Evolutionary conservation across 1,140 invertebrate genomes (phyloP).

Genomic region (Brachionus asplanchnoidis): DNA sequence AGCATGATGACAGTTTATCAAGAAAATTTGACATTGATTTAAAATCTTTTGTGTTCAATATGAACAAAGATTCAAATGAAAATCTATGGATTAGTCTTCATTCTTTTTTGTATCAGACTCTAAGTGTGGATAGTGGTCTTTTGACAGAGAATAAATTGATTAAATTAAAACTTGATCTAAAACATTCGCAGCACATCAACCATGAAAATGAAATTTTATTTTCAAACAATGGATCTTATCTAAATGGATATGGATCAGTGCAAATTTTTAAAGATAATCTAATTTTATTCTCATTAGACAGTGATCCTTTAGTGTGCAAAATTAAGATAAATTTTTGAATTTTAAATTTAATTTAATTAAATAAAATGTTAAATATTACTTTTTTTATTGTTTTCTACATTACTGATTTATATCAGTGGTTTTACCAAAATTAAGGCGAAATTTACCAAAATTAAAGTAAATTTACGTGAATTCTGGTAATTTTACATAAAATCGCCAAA

Average conservation of each 20-base stretch:
- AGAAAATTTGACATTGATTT: background rate
- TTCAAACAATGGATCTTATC: conserved; percentile 14
- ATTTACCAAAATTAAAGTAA: too few relatives aligned
- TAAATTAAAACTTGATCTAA: background rate
- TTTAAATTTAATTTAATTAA: background rate
- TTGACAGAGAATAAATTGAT: background rate
- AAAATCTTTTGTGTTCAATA: background rate
- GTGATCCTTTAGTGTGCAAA: background rate
- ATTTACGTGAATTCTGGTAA: too few relatives aligned
- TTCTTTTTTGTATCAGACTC: background rate
- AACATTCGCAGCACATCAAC: background rate
- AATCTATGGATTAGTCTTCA: background rate
- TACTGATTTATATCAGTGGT: too few relatives aligned
- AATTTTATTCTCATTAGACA: background rate
- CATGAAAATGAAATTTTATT: background rate
- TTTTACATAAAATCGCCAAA: too few relatives aligned
- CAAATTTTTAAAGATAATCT: background rate
- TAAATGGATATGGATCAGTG: background rate
- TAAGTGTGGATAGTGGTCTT: background rate
- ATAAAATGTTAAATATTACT: too few relatives aligned
- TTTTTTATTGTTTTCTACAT: too few relatives aligned
- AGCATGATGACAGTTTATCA: background rate
- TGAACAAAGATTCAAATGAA: background rate
- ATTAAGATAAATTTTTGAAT: background rate
- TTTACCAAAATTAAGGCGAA: too few relatives aligned